phyloP scores from a whole-genome alignment of 1,140 invertebrate species.

The Dendrolimus kikuchii region DNA sequence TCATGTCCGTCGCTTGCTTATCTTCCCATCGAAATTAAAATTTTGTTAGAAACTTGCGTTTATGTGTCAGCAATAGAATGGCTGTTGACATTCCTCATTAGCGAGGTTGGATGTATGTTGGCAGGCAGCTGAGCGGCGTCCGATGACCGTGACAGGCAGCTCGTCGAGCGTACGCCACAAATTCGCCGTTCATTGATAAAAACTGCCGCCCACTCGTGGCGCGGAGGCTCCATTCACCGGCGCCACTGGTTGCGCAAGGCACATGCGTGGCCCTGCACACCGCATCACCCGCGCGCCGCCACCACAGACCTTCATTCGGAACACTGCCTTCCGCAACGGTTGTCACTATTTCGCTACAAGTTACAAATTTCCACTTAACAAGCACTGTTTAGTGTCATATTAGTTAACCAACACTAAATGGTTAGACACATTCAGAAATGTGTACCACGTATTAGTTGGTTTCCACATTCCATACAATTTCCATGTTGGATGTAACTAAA shows the following conservation, averaged over 20 bases:
- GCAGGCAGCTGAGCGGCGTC: conserved; percentile 23
- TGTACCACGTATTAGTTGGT: background rate
- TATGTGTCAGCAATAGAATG: conserved; percentile 20
- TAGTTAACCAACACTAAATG: too few species aligned
- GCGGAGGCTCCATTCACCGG: conserved; percentile 59
- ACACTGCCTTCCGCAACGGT: conserved; percentile 40
- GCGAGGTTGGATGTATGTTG: conserved; percentile 30
- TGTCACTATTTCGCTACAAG: conserved; percentile 25
- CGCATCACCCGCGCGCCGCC: conserved; percentile 18
- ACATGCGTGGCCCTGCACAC: conserved; percentile 29
- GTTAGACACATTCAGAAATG: too few species aligned
- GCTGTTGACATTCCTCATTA: conserved; percentile 50
- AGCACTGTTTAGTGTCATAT: background rate
- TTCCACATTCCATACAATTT: conserved; percentile 2
- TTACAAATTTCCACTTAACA: conserved; percentile 1
- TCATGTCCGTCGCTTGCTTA: too few species aligned
- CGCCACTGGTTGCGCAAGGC: conserved; percentile 56
- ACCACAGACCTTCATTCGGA: conserved; percentile 34
- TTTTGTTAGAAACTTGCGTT: conserved; percentile 17
- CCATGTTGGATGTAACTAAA: background rate
- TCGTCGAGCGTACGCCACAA: conserved; percentile 52
- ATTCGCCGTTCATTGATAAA: conserved; percentile 69
- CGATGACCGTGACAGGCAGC: conserved; percentile 51
- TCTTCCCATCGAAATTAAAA: conserved; percentile 14
- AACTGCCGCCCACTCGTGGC: conserved; percentile 51